phyloP scores from a whole-genome alignment of 2,797 vertebrate genomes.

The Thamnophis elegans region DNA sequence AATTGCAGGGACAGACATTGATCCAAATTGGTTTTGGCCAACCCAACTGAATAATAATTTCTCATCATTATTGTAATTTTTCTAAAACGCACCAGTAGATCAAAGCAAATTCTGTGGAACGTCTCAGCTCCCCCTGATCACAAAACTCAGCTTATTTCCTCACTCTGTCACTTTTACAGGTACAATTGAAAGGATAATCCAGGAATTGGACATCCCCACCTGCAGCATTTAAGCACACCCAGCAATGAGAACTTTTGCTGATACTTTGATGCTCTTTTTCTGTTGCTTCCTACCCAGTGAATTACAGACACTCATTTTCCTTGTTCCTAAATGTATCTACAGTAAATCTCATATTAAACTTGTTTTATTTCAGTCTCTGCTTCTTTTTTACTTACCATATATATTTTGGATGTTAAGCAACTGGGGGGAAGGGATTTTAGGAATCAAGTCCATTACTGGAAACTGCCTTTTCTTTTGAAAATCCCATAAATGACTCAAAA shows the following conservation, averaged over 20 bases:
- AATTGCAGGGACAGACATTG: not conserved
- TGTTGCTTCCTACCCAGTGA: not conserved
- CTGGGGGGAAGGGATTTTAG: not conserved
- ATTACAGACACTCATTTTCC: not conserved
- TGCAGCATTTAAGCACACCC: accelerated
- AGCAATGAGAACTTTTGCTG: accelerated
- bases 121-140: not conserved
- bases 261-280: not conserved
- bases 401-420: not conserved
- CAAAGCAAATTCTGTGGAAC: not conserved
- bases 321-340: accelerated
- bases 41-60: not conserved
- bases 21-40: not conserved
- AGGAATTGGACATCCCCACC: not conserved
- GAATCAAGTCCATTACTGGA: not conserved
- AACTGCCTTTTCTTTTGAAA: not conserved
- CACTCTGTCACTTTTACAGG: conserved; percentile 22
- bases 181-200: not conserved
- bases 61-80: not conserved
- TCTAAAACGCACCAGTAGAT: not conserved
- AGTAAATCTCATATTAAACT: not conserved
- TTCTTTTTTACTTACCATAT: not conserved
- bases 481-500: not conserved
- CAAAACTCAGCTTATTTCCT: not conserved
- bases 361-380: accelerated